Evolutionary conservation across 2,888 invertebrate genomes (phyloP).

Genomic region (Melolontha melolontha): DNA sequence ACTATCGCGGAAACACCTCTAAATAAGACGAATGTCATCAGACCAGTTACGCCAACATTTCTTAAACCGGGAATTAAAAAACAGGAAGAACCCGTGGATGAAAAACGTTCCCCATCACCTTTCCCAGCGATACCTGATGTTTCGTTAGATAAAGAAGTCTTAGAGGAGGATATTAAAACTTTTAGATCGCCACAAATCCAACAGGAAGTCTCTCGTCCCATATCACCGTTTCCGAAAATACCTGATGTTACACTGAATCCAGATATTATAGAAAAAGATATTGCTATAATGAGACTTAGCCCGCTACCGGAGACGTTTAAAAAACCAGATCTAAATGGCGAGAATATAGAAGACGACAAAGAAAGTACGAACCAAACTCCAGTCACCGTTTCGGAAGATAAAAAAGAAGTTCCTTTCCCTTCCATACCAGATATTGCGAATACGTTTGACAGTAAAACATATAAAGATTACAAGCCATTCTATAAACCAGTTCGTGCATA

Average conservation of each 20-base stretch:
- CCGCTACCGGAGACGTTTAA: slow-evolving; percentile 50
- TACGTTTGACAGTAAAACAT: background rate
- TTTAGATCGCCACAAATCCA: slow-evolving; percentile 46
- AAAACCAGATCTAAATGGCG: slow-evolving; percentile 7
- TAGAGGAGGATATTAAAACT: slow-evolving; percentile 51
- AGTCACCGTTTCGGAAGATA: background rate
- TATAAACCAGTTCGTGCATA: slow-evolving; percentile 52
- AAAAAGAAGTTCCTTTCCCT: slow-evolving; percentile 52
- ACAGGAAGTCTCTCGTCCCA: slow-evolving; percentile 39
- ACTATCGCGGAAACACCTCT: slow-evolving; percentile 32
- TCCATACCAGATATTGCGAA: slow-evolving; percentile 56
- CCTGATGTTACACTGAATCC: slow-evolving; percentile 59
- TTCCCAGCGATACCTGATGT: slow-evolving; percentile 61
- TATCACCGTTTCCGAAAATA: slow-evolving; percentile 60
- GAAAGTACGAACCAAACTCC: background rate
- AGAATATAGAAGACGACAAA: background rate
- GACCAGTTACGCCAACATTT: slow-evolving; percentile 45
- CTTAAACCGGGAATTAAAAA: background rate
- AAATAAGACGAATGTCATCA: slow-evolving; percentile 29
- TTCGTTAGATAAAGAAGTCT: slow-evolving; percentile 51
- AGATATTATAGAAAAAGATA: slow-evolving; percentile 58
- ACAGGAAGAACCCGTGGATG: slow-evolving; percentile 1
- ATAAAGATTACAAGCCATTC: slow-evolving; percentile 46
- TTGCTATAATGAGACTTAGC: slow-evolving; percentile 56
- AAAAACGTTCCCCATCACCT: slow-evolving; percentile 53